Base-by-base conservation (phyloP, 2,113 vertebrate species). In the Dipodomys ordii region DNA sequence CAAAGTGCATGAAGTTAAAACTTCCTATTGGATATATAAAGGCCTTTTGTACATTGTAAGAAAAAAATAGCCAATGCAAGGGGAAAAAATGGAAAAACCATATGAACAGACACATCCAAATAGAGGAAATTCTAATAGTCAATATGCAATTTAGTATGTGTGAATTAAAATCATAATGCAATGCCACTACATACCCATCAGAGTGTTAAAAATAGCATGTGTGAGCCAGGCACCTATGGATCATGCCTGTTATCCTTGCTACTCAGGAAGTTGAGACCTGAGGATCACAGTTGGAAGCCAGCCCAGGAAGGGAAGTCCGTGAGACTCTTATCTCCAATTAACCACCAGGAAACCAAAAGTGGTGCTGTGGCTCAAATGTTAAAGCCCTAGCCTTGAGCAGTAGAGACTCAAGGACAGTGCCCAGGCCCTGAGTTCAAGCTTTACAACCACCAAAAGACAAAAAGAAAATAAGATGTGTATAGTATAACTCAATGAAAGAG, bases 141-240 rank as follows among this genome's bases (percentile, higher is more conserved):
- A 73, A 9, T 77, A 86, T 28, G n/a, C 62, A 84, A 77, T 30
- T 89, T 64, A 19, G 19, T 28, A 85, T 79, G 86, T 13, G 9
- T 3, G 64, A 82, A 90, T 3, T 57, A 82, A 90, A 92, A 81
- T 5, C 60, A 95, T 22, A 94, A 22, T 25, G 8, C 35, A 60
- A 65, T 22, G 18, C 6, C 9, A 81, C 22, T n/a, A 72, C 64
- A 74, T 30, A 68, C 4, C 8, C 18, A 80, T 74, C 18, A 83
- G 49, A 69, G 32, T 44, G 65, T 35, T 44, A 84, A 91, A 92
- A 91, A 90, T 90, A 93, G 88, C 73, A 86, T 16, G 15, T 71
- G 8, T 84, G 28, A 53, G 18, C 65, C 62, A 12, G 7, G 30
- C 49, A 49, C 49, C 49, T 12, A 11, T 12, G 12, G 49, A 9